Evolutionary conservation across 2,797 vertebrate species (phyloP).

Genomic region (Aselliscus stoliczkanus): DNA sequence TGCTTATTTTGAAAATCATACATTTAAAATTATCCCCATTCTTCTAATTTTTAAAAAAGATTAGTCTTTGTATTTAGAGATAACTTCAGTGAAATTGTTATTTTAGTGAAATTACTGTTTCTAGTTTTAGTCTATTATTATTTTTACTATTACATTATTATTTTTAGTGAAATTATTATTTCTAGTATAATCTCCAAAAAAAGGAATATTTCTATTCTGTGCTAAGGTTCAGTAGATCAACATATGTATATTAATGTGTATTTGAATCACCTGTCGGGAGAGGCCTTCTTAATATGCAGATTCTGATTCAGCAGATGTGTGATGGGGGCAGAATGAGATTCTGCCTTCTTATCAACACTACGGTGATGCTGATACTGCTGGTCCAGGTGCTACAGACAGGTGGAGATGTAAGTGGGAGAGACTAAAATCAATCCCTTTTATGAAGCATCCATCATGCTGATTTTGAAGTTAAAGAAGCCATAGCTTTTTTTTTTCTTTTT

Average conservation of each 20-base stretch:
- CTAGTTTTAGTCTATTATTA: not conserved
- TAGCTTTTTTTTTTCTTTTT: not conserved
- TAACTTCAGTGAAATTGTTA: not conserved
- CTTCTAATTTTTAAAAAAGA: not conserved
- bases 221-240: not conserved
- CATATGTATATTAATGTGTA: not conserved
- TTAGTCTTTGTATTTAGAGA: not conserved
- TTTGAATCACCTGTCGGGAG: not conserved
- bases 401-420: not conserved
- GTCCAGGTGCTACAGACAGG: not conserved
- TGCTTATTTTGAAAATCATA: constrained; percentile 9
- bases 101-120: not conserved
- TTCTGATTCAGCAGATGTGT: not conserved
- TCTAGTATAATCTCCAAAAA: not conserved
- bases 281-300: not conserved
- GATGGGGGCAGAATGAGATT: not conserved
- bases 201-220: not conserved
- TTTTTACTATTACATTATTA: not conserved
- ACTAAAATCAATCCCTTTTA: not conserved
- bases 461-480: not conserved
- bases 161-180: not conserved
- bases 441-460: not conserved
- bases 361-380: not conserved
- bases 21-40: not conserved
- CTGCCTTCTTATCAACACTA: not conserved